A percentile compares a stretch with the other conserved stretches of the same genome.
phyloP scores from a whole-genome alignment of 2,888 invertebrate species.

The Idaea straminata region DNA sequence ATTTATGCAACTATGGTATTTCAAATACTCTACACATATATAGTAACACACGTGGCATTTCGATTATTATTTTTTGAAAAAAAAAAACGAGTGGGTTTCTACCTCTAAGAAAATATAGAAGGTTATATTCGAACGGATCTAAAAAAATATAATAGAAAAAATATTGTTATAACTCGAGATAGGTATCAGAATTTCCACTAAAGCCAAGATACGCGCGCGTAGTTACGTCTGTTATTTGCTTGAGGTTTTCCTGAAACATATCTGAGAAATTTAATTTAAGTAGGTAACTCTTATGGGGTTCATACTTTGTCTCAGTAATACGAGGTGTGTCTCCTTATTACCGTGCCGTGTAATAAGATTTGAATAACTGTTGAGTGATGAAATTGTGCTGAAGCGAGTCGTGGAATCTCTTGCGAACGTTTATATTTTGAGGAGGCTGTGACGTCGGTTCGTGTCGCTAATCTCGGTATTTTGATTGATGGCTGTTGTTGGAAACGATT shows the following conservation, averaged over 20 bases:
- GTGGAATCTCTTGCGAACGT: slow-evolving; percentile 19
- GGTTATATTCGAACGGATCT: background rate
- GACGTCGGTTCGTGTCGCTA: slow-evolving; percentile 31
- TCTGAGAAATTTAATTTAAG: slow-evolving; percentile 26
- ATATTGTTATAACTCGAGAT: slow-evolving; percentile 13
- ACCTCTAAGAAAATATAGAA: slow-evolving; percentile 1
- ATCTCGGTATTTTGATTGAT: slow-evolving; percentile 35
- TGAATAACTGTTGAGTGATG: slow-evolving; percentile 25
- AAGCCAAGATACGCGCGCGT: slow-evolving; percentile 9
- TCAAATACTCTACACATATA: slow-evolving; percentile 21
- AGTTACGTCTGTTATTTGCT: slow-evolving; percentile 18
- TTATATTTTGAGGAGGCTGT: slow-evolving; percentile 30
- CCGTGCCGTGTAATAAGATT: slow-evolving; percentile 25
- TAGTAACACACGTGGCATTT: slow-evolving; percentile 20
- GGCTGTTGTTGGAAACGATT: slow-evolving; percentile 37
- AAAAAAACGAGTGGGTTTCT: slow-evolving; percentile 10
- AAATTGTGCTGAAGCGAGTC: slow-evolving; percentile 25
- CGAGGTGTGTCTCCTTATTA: slow-evolving; percentile 28
- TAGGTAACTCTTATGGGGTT: slow-evolving; percentile 16
- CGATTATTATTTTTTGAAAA: slow-evolving; percentile 21
- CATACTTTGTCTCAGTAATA: slow-evolving; percentile 29
- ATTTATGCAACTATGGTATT: slow-evolving; percentile 19
- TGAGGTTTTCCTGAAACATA: slow-evolving; percentile 20
- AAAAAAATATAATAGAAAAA: slow-evolving; percentile 14
- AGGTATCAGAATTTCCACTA: slow-evolving; percentile 14